These are phyloP conservation scores for Stramonita haemastoma DNA, from an alignment of 2,888 invertebrate genomes.

Conservation along the genomic window DNA sequence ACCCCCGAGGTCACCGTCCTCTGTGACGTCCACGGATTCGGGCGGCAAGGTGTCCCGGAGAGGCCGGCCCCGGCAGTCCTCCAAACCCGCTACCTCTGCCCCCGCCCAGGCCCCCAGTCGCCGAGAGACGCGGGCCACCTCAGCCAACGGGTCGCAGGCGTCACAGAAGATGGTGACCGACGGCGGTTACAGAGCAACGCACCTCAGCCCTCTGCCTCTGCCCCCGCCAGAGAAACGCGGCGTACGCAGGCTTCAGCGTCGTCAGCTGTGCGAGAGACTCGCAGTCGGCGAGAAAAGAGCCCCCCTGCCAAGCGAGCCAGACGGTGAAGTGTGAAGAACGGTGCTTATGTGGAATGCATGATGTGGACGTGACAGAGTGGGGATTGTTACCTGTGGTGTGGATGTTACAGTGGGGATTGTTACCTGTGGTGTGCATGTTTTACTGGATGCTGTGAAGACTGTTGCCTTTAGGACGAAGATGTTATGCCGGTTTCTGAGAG, in stretches of 20 bases:
- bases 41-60: background rate
- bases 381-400: too few relatives aligned
- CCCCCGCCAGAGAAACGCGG: slow-evolving; percentile 13
- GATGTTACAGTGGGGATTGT: too few relatives aligned
- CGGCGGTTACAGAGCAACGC: background rate
- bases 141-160: background rate
- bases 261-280: slow-evolving; percentile 18
- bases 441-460: too few relatives aligned
- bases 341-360: too few relatives aligned
- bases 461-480: too few relatives aligned
- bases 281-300: slow-evolving; percentile 33
- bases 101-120: slow-evolving; percentile 16
- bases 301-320: slow-evolving; percentile 22
- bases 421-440: too few relatives aligned
- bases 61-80: background rate
- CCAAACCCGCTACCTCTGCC: background rate
- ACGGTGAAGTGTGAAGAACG: background rate
- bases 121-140: slow-evolving; percentile 18
- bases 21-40: background rate
- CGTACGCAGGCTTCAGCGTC: background rate
- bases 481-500: too few relatives aligned
- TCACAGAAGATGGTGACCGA: slow-evolving; percentile 21
- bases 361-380: too few relatives aligned
- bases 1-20: background rate
- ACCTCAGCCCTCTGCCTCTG: background rate